Base-by-base conservation (phyloP, 1,140 invertebrate genomes). In the Musca vetustissima region DNA sequence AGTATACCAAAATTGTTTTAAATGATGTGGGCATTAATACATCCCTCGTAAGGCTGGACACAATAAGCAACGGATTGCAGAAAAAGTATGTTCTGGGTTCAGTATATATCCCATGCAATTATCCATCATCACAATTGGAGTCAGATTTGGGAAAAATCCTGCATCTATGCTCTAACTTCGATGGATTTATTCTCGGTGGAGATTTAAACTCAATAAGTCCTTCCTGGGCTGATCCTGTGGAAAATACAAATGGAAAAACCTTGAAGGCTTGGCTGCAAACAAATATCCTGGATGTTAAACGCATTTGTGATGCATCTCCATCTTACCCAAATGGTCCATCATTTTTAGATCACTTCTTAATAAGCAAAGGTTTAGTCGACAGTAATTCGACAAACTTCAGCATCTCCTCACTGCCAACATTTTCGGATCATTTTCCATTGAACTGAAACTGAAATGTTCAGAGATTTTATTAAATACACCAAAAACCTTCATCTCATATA, bases 401-500 rank as follows among this genome's bases (percentile, higher is more conserved):
- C 13, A 43, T 64, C 4, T 49, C 64, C 2, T n/a, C 13, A n/a
- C 24, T 65, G 15, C 43, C 43, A 50, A 24, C 64, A 1, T 65
- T 65, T 28, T 49, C 64, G 7, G 64, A 65, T 15, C 43, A 65
- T 49, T 65, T 65, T 11, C 64, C 64, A n/a, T n/a, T 65, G 14
- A 24, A 65, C 14, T 50, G 14, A 19, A 65, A 25, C 11, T 43
- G 36, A 11, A 24, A 4, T 49, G n/a, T 6, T 24, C 48, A 25
- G n/a, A 22, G 6, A 15, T 24, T 19, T 19, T 65, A 28, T n/a
- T 65, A 43, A 25, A 24, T 65, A 3, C 64, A 25, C 64, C 64
- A 2, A 13, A 50, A n/a, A 48, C 24, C 15, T 49, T 65, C 13
- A 49, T 13, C 1, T 24, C 48, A 2, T 49, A 49, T 24, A 65